A percentile compares a stretch with the other conserved stretches of the same genome.
Conservation (phyloP, 2,797 vertebrate species). For the Coluber constrictor region DNA sequence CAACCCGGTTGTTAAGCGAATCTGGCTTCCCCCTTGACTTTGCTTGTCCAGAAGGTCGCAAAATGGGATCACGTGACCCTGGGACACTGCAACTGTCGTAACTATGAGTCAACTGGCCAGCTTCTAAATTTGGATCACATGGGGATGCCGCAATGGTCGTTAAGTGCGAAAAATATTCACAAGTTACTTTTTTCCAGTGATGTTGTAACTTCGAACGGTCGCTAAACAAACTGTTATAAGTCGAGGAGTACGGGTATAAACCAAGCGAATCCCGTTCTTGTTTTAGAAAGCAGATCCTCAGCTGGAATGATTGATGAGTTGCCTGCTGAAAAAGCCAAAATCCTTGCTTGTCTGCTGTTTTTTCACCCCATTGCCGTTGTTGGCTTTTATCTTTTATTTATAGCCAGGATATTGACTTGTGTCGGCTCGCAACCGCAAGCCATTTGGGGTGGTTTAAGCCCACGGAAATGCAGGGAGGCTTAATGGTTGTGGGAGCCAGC, state of each 20-base stretch:
- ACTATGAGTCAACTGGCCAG: too few relatives aligned
- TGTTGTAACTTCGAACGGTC: neutral
- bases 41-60: too few relatives aligned
- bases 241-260: neutral
- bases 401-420: neutral
- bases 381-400: constrained; percentile 5
- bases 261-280: accelerated
- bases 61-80: too few relatives aligned
- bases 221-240: accelerated
- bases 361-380: neutral
- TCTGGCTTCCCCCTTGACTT: too few relatives aligned
- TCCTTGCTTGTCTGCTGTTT: neutral
- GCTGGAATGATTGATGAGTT: neutral
- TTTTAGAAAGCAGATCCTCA: neutral
- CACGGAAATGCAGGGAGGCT: neutral
- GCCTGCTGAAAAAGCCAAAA: neutral
- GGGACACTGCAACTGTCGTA: too few relatives aligned
- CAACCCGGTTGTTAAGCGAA: too few relatives aligned
- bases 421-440: neutral
- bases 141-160: neutral
- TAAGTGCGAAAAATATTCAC: neutral
- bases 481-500: neutral
- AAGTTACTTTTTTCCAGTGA: neutral
- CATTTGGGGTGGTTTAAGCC: neutral
- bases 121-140: neutral